Base-by-base conservation (phyloP, 2,113 vertebrate genomes). In the Dendropsophus ebraccatus region DNA sequence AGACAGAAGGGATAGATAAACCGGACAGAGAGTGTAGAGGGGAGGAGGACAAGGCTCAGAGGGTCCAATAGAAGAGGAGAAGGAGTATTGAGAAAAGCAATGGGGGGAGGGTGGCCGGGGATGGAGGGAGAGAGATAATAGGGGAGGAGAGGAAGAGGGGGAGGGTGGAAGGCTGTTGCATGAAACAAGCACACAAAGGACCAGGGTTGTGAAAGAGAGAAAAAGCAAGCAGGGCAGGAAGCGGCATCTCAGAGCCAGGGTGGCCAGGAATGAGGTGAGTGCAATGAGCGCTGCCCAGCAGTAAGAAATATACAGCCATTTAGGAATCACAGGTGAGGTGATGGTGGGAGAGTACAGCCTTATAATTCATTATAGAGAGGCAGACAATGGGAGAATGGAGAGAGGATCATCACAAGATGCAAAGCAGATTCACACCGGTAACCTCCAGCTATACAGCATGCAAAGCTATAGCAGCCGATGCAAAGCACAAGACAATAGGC, bases 131-230 rank as follows among this genome's bases (percentile, higher is more conserved):
- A 65, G 54, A 76, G 70, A 84, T 74, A 84, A 76, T 56, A 60
- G 75, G 82, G 65, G 82, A 84, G 82, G 82, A 76, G 82, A 84
- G 82, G 82, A 84, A 84, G 83, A 84, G 83, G 83, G 73, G 83
- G 83, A 60, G 69, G 67, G 70, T 58, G 73, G 83, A 56, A 83
- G 54, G 83, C 52, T 75, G 54, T 84, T 76, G 83, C 83, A 84
- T 76, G 83, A 84, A 84, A 65, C 83, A 76, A 56, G 35, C 83
- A 84, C 83, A 84, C 83, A 84, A 84, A 84, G 83, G 73, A 84
- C 72, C 72, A 25, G 47, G 82, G 69, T 45, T 74, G 81, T 73
- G 81, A 83, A 54, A 82, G 37, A 82, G 81, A 82, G 60, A 72
- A 30, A 82, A n/a, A 72, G 32, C 69, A n/a, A 83, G 69, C 82